phyloP scores from a whole-genome alignment of 2,888 invertebrate genomes.

The Idaea dimidiata region DNA sequence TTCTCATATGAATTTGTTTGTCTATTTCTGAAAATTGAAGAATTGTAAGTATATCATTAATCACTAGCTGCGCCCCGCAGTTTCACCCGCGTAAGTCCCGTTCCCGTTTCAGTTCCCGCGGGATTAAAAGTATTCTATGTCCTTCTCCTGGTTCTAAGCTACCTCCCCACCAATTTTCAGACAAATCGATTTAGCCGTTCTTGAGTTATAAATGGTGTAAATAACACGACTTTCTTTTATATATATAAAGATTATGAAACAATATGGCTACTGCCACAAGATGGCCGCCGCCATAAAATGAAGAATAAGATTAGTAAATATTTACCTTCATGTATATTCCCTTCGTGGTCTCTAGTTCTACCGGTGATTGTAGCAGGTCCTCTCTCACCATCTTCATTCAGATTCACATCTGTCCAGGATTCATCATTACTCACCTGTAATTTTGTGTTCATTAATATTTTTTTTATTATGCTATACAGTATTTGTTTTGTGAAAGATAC shows the following conservation, averaged over 20 bases:
- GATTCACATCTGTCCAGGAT: slow-evolving; percentile 95
- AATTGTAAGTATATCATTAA: neutral
- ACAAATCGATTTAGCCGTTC: too few species aligned
- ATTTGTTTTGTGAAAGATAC: too few species aligned
- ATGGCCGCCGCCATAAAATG: neutral
- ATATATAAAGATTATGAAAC: too few species aligned
- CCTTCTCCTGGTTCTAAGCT: too few species aligned
- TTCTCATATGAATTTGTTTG: slow-evolving; percentile 70
- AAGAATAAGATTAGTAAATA: neutral
- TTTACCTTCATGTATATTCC: slow-evolving; percentile 78
- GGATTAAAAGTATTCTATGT: too few species aligned
- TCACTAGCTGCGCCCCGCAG: too few species aligned
- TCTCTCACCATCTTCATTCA: slow-evolving; percentile 90
- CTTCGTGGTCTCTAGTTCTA: slow-evolving; percentile 84
- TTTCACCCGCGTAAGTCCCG: too few species aligned
- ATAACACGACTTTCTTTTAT: too few species aligned
- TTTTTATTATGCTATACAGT: too few species aligned
- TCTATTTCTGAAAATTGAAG: slow-evolving; percentile 59
- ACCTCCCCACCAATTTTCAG: too few species aligned
- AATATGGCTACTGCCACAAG: neutral
- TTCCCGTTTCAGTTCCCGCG: too few species aligned
- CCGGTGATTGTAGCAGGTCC: slow-evolving; percentile 76
- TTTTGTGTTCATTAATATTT: neutral
- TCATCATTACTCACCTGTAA: slow-evolving; percentile 86
- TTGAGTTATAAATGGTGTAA: too few species aligned